Conservation (phyloP, 2,113 vertebrate genomes). For the Psammodynastes pulverulentus region DNA sequence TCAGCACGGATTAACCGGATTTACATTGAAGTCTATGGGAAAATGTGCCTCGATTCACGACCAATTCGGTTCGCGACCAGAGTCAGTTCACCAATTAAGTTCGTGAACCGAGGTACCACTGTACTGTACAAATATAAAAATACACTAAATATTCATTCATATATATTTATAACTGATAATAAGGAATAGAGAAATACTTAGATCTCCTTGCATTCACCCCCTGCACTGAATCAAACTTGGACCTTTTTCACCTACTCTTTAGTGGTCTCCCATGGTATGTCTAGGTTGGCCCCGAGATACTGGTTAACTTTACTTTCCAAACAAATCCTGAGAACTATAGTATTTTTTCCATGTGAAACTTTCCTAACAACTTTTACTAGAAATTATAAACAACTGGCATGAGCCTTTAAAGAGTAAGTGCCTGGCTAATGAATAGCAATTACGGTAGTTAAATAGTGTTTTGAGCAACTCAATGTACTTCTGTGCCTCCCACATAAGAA, state of each 20-base stretch:
- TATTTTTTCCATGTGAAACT: neutral
- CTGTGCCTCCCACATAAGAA: neutral
- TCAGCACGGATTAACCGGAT: too few species aligned
- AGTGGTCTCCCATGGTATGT: neutral
- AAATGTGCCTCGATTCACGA: too few species aligned
- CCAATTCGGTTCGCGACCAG: too few species aligned
- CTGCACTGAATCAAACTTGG: neutral
- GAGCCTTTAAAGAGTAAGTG: neutral
- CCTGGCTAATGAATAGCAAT: neutral
- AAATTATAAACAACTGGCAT: neutral
- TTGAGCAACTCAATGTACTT: neutral
- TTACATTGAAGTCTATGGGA: too few species aligned
- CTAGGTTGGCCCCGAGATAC: neutral
- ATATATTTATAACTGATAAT: neutral
- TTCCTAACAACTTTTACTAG: neutral
- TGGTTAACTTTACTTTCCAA: neutral
- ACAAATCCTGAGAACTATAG: neutral
- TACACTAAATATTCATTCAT: neutral
- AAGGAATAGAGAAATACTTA: neutral
- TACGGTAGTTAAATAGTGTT: neutral
- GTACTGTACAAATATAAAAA: too few species aligned
- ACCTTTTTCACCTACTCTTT: neutral
- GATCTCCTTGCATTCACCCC: neutral
- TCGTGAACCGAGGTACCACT: too few species aligned
- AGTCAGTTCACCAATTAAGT: too few species aligned